Evolutionary conservation across 2,888 invertebrate genomes (phyloP), one percentile per base, ranked within the genome.

Genomic region (Scrobipalpa costella): DNA sequence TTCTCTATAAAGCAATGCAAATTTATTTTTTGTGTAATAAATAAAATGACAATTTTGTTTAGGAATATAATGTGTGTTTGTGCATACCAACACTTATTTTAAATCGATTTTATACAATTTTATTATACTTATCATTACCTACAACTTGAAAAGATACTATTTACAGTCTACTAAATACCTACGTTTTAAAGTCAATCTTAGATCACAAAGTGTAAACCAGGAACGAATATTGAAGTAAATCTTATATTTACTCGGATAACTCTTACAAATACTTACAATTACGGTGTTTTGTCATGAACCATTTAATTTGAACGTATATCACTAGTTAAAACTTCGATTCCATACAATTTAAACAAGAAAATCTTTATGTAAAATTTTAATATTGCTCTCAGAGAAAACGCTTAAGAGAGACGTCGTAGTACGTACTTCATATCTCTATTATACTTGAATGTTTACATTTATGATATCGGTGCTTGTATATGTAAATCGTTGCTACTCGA

Each of bases 171-270:
- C 69, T 73, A 75, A 69, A 66, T 77, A 77, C 73, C 71, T n/a
- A n/a, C n/a, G n/a, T n/a, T n/a, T n/a, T 72, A 73, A 75, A 67
- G 73, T 69, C 67, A 76, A 78, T 68, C 74, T 77, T 77, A 77
- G 68, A 71, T 73, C 72, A 75, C 73, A 71, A 73, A 66, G 73
- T 72, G 68, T 73, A 68, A 79, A 76, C 79, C 81, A 83, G 81
- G 81, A 83, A 84, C 81, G 75, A 81, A 77, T 76, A 74, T 76
- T 75, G 50, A 69, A 67, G 63, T 64, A 65, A 68, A 69, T 67
- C 66, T 57, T 68, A 67, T 57, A 58, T 66, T 60, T 66, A 68
- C 65, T 66, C 66, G 63, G 68, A 67, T 66, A 55, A 63, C 47
- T 19, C 66, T 66, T 66, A 65, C 15, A 50, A 49, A 33, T 64